A percentile compares a stretch with the other conserved stretches of the same genome.
phyloP scores from a whole-genome alignment of 2,888 invertebrate genomes.

The Eugnorisma glareosa region DNA sequence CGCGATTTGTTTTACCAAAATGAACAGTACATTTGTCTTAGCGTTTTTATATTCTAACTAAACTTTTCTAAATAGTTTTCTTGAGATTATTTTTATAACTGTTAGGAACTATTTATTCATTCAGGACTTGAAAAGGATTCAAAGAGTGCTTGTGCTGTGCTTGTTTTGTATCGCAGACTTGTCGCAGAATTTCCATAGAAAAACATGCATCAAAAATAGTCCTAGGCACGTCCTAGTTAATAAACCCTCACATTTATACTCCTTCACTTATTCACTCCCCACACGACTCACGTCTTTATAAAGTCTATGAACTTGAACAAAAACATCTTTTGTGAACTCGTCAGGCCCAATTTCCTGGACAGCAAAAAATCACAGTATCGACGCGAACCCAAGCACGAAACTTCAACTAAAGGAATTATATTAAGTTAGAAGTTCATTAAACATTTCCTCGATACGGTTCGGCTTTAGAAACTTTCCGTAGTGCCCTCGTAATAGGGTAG shows the following conservation, averaged over 20 bases:
- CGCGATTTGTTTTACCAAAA: not conserved
- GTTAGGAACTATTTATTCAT: not conserved
- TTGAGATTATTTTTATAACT: not conserved
- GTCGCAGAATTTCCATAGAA: not conserved
- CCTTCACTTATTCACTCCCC: not conserved
- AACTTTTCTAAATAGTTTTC: not conserved
- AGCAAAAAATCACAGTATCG: conserved; percentile 51
- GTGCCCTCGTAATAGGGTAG: conserved; percentile 59
- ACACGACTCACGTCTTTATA: not conserved
- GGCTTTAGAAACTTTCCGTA: conserved; percentile 61
- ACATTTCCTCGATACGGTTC: conserved; percentile 64
- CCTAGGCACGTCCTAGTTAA: not conserved
- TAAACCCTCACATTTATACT: not conserved
- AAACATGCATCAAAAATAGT: not conserved
- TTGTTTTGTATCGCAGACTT: not conserved
- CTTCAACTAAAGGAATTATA: conserved; percentile 60
- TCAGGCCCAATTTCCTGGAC: conserved; percentile 47
- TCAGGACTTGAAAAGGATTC: not conserved
- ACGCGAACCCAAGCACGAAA: conserved; percentile 46
- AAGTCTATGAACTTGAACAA: conserved; percentile 25
- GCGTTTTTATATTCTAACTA: not conserved
- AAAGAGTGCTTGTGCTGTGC: not conserved
- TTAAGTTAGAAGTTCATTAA: conserved; percentile 68
- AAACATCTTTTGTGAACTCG: conserved; percentile 18
- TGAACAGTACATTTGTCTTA: not conserved